Conservation (phyloP, 2,797 vertebrate species). For the Rallus crepitans region DNA sequence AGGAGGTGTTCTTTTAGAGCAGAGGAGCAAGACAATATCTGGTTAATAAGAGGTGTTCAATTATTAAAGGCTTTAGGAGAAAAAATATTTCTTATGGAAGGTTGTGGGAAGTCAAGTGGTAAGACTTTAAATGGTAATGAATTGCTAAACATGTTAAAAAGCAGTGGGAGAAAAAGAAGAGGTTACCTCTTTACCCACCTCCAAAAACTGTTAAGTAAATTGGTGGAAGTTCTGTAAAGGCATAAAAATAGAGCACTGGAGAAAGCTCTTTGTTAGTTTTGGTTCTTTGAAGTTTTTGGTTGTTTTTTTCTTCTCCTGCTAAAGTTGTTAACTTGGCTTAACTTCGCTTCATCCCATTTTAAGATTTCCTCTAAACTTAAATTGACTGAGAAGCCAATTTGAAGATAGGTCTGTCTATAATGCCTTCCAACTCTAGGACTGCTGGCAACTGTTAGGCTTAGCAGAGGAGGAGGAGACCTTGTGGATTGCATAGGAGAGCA, state of each 20-base stretch:
- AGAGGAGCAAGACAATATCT: not conserved
- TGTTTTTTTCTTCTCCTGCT: not conserved
- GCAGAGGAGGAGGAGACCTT: not conserved
- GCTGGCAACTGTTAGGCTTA: not conserved
- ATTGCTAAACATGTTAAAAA: not conserved
- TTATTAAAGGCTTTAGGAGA: not conserved
- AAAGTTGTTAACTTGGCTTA: slow-evolving; percentile 28
- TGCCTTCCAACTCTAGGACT: not conserved
- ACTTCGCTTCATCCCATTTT: slow-evolving; percentile 38
- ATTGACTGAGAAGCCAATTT: slow-evolving; percentile 24
- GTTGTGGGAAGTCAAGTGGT: not conserved
- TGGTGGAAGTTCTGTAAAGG: not conserved
- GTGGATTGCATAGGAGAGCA: not conserved
- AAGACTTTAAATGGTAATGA: not conserved
- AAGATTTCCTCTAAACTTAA: slow-evolving; percentile 53
- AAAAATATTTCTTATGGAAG: not conserved
- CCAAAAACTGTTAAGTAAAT: not conserved
- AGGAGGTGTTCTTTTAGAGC: not conserved
- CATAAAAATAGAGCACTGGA: not conserved
- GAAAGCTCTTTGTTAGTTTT: not conserved
- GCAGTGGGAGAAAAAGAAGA: not conserved
- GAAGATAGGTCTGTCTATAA: not conserved
- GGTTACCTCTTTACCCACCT: not conserved
- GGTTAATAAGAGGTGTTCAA: not conserved
- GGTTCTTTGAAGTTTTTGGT: no score